Percentiles rank a stretch among this genome's conserved stretches.
Evolutionary conservation across 2,113 vertebrate species (phyloP).

Genomic region (Callionymus lyra): DNA sequence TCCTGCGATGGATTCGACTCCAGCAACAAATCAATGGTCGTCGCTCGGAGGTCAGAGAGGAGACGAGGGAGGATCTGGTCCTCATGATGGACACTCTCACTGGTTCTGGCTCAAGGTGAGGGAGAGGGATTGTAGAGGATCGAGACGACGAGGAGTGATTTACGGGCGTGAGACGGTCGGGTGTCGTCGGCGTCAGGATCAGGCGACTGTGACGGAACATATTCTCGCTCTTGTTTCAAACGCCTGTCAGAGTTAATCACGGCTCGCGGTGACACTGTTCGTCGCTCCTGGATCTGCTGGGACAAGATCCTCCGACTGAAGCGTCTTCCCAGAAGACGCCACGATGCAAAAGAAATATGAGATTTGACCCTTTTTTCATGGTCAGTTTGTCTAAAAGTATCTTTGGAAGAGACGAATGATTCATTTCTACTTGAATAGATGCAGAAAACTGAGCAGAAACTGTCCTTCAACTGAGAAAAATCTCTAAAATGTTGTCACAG

Average conservation of each 20-base stretch:
- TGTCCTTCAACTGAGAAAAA: no score
- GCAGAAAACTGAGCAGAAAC: no score
- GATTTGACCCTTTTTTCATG: no score
- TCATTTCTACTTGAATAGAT: no score
- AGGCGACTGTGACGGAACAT: conserved; percentile 40
- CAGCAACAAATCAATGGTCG: conserved; percentile 60
- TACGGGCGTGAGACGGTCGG: conserved; percentile 30
- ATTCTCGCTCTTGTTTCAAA: conserved; percentile 50
- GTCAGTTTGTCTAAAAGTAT: no score
- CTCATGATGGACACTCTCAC: conserved; percentile 34
- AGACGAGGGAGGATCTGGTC: conserved; percentile 34
- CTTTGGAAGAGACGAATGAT: no score
- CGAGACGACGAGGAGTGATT: conserved; percentile 27
- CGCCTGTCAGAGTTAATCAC: conserved; percentile 64
- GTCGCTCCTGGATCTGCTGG: conserved; percentile 21
- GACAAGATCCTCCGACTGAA: neutral
- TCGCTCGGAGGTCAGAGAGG: conserved; percentile 47
- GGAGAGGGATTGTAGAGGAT: conserved; percentile 33
- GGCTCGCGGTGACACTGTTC: conserved; percentile 65
- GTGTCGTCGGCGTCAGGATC: conserved; percentile 22
- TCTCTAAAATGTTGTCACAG: no score
- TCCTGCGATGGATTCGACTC: conserved; percentile 48
- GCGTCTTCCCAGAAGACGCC: neutral
- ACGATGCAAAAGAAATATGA: neutral
- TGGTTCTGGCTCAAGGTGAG: conserved; percentile 46